phyloP scores from a whole-genome alignment of 2,888 invertebrate genomes.

The Perizoma flavofasciatum region DNA sequence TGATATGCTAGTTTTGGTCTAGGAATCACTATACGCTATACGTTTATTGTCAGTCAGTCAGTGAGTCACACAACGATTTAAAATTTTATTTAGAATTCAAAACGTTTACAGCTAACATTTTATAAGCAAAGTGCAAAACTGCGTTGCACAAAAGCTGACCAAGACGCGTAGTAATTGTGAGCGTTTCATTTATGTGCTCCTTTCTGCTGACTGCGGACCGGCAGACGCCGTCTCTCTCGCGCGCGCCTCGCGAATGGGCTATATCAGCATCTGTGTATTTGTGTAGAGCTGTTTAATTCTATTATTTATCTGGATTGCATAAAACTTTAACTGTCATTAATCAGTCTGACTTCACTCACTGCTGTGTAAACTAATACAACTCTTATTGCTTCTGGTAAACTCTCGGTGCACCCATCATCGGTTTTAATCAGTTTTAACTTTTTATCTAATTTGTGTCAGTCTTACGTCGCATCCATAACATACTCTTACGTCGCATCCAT shows the following conservation, averaged over 20 bases:
- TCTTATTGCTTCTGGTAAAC: too few species aligned
- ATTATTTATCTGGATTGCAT: not conserved
- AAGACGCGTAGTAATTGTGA: conserved; percentile 48
- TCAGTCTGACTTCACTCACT: not conserved
- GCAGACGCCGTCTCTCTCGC: conserved; percentile 75
- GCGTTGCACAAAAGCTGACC: conserved; percentile 45
- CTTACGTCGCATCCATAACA: too few species aligned
- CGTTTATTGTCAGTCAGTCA: too few species aligned
- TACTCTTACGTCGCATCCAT: too few species aligned
- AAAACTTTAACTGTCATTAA: not conserved
- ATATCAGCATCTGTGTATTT: conserved; percentile 68
- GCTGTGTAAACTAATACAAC: too few species aligned
- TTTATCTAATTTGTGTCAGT: too few species aligned
- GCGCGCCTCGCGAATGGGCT: conserved; percentile 71
- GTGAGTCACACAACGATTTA: too few species aligned
- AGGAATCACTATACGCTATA: too few species aligned
- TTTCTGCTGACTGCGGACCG: conserved; percentile 80
- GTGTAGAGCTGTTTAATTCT: conserved; percentile 54
- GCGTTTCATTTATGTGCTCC: conserved; percentile 72
- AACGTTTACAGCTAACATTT: conserved; percentile 4
- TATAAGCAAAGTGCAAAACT: conserved; percentile 24
- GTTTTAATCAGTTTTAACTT: too few species aligned
- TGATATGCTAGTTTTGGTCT: too few species aligned
- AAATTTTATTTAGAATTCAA: not conserved
- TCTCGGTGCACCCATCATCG: too few species aligned